phyloP scores from a whole-genome alignment of 2,113 vertebrate species.

The Panthera uncia region DNA sequence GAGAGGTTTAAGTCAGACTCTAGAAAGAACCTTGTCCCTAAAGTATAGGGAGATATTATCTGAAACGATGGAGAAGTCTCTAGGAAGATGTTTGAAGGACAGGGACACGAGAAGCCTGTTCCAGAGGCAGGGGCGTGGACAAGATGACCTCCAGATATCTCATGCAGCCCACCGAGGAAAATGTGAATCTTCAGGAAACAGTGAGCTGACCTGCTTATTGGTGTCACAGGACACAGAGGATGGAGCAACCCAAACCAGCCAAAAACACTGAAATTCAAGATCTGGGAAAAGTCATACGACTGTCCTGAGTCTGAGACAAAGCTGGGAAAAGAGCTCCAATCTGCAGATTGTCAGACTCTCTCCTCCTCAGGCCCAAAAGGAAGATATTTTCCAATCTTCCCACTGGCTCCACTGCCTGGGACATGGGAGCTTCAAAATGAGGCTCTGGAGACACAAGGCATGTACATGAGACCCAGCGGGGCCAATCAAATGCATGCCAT shows the following conservation, averaged over 20 bases:
- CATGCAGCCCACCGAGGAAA: background rate
- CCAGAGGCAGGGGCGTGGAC: background rate
- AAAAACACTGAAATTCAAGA: slow-evolving; percentile 23
- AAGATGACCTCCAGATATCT: background rate
- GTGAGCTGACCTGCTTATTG: background rate
- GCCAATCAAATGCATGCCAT: slow-evolving; percentile 55
- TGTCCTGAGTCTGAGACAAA: background rate
- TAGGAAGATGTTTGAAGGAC: background rate
- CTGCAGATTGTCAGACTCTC: background rate
- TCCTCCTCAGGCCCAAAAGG: background rate
- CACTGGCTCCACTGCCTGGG: background rate
- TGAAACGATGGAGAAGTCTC: background rate
- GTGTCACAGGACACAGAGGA: background rate
- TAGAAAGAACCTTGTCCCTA: background rate
- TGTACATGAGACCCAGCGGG: background rate
- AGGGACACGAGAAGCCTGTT: background rate
- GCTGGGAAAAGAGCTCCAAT: background rate
- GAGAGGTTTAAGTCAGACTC: background rate
- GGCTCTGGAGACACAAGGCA: background rate
- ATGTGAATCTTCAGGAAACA: background rate
- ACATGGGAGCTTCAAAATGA: slow-evolving; percentile 19
- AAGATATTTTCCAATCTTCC: slow-evolving; percentile 16
- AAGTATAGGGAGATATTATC: background rate
- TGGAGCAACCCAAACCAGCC: background rate
- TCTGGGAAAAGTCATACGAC: background rate